Percentiles rank a stretch among this genome's conserved stretches.
Evolutionary conservation across 1,140 invertebrate species (phyloP).

Genomic region (Periplaneta americana): DNA sequence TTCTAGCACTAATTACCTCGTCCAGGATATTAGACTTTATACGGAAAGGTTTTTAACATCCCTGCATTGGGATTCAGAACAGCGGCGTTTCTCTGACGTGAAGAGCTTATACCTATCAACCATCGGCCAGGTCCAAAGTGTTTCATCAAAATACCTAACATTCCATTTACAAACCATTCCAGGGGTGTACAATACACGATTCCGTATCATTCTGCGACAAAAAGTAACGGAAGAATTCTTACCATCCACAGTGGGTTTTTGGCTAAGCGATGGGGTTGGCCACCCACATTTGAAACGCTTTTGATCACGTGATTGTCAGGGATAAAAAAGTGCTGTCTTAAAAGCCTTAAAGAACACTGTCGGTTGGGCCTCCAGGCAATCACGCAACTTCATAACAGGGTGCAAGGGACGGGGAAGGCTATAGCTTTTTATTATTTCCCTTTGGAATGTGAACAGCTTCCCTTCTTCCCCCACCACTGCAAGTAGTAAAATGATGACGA

Average conservation of each 20-base stretch:
- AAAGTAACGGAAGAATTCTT: not conserved
- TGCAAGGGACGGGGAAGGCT: not conserved
- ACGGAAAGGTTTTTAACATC: not conserved
- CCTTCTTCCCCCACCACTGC: too few relatives aligned
- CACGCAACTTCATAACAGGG: not conserved
- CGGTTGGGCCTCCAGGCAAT: not conserved
- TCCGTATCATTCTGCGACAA: not conserved
- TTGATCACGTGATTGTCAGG: not conserved
- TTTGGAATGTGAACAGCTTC: not conserved
- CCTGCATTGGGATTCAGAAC: too few relatives aligned
- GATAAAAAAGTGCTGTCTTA: not conserved
- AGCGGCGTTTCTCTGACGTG: not conserved
- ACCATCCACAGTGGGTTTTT: not conserved
- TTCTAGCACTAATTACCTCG: too few relatives aligned
- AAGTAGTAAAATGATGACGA: not conserved
- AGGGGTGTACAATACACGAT: not conserved
- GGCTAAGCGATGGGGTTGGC: not conserved
- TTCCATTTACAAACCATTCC: not conserved
- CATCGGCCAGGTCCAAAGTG: not conserved
- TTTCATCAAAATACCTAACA: not conserved
- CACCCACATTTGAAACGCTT: not conserved
- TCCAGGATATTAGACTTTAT: too few relatives aligned
- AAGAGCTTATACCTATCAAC: not conserved
- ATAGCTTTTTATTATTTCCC: not conserved
- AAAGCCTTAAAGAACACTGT: not conserved